Evolutionary conservation across 2,797 vertebrate species (phyloP).

Genomic region (Huso huso): DNA sequence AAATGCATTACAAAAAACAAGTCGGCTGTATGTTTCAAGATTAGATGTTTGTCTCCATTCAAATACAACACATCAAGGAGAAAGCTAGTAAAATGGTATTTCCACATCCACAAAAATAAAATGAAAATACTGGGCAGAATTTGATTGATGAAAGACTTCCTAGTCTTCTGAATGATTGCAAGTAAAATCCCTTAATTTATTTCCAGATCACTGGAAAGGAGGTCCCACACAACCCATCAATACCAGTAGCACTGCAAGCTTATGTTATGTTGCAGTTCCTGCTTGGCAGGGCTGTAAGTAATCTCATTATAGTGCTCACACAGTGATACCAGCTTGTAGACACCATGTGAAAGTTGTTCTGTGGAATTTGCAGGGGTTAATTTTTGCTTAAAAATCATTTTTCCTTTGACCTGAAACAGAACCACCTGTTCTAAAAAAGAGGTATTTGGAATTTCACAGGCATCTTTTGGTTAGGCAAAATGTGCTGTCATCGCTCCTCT

Average conservation of each 20-base stretch:
- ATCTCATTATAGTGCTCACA: conserved; percentile 7
- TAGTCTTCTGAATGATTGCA: no score
- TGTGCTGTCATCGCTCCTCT: conserved; percentile 53
- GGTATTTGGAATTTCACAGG: conserved; percentile 58
- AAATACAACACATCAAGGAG: no score
- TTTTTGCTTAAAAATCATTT: conserved; percentile 53
- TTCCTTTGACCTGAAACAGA: conserved; percentile 46
- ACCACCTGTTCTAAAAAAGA: conserved; percentile 35
- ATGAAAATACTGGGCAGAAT: no score
- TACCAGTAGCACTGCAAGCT: conserved; percentile 45
- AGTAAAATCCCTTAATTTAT: neutral
- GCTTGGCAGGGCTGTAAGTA: conserved; percentile 62
- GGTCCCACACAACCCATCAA: conserved; percentile 51
- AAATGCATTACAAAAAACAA: no score
- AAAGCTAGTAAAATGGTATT: no score
- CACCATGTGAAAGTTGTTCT: conserved; percentile 29
- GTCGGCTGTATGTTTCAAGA: no score
- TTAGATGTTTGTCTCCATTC: no score
- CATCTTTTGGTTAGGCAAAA: conserved; percentile 64
- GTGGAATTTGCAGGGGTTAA: neutral
- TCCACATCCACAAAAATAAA: no score
- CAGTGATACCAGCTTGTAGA: conserved; percentile 30
- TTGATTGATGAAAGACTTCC: no score
- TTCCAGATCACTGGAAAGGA: conserved; percentile 77
- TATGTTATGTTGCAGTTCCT: conserved; percentile 70